These are phyloP conservation scores for Todus mexicanus DNA, from an alignment of 2,797 vertebrate species.

Conservation along the genomic window DNA sequence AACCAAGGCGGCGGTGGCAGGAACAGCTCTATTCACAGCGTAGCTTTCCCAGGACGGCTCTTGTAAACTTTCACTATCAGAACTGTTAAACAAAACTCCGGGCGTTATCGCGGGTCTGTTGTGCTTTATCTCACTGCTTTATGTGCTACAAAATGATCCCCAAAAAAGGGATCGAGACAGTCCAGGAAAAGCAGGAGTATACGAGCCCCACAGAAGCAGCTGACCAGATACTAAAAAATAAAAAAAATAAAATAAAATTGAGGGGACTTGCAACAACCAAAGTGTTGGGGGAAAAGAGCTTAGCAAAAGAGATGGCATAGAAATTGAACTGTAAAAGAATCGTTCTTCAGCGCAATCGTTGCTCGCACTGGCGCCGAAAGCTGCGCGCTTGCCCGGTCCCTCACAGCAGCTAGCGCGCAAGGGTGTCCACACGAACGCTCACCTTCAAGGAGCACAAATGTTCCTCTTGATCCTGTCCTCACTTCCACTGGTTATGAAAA, in stretches of 20 bases:
- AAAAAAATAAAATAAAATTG: neutral
- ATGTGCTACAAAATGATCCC: neutral
- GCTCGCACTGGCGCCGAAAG: neutral
- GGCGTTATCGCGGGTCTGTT: neutral
- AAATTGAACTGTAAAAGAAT: neutral
- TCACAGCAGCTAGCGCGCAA: rapidly evolving
- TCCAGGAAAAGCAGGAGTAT: neutral
- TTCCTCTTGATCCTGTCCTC: neutral
- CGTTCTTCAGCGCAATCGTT: rapidly evolving
- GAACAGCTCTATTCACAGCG: neutral
- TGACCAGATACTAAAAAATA: neutral
- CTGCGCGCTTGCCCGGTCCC: neutral
- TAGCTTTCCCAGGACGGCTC: constrained; percentile 13
- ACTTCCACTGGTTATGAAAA: neutral
- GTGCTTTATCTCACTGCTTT: neutral
- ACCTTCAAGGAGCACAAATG: neutral
- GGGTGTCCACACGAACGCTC: rapidly evolving
- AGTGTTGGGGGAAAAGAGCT: neutral
- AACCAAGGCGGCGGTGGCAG: neutral
- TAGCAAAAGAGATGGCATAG: neutral
- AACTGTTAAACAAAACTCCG: constrained; percentile 13
- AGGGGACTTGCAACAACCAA: rapidly evolving
- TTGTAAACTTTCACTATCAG: constrained; percentile 50
- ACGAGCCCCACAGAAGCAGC: neutral
- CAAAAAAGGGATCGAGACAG: neutral